Evolutionary conservation across 1,140 invertebrate genomes (phyloP).

Genomic region (Penaeus chinensis): DNA sequence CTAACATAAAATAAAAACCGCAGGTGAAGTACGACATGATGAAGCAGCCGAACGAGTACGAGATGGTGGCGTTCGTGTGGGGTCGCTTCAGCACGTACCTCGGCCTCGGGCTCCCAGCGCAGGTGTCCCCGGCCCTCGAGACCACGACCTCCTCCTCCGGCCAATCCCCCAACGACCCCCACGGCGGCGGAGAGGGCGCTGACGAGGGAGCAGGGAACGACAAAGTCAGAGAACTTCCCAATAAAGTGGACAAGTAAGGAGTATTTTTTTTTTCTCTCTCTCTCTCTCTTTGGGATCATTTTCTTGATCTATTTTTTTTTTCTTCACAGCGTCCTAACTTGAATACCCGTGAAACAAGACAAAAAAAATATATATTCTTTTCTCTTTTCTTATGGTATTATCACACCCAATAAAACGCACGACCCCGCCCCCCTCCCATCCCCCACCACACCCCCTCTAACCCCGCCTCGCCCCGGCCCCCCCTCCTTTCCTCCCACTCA

Average conservation of each 20-base stretch:
- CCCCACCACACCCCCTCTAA: neutral
- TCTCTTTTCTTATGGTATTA: too few species aligned
- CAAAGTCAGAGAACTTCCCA: constrained; percentile 40
- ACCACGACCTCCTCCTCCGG: constrained; percentile 1
- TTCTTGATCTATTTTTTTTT: neutral
- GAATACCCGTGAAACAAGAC: too few species aligned
- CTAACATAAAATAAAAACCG: neutral
- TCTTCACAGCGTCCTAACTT: neutral
- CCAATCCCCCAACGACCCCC: too few species aligned
- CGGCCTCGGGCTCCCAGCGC: constrained; percentile 38
- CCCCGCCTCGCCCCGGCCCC: too few species aligned
- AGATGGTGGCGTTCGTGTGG: constrained; percentile 66
- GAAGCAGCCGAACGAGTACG: constrained; percentile 66
- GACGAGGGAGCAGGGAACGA: neutral
- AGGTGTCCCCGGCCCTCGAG: neutral
- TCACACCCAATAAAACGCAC: neutral
- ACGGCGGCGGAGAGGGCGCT: neutral
- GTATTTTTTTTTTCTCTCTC: neutral
- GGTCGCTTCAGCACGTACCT: constrained; percentile 64
- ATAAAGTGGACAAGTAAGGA: constrained; percentile 56
- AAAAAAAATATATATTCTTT: too few species aligned
- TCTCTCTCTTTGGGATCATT: neutral
- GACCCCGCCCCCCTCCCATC: neutral
- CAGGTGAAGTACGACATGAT: constrained; percentile 65
- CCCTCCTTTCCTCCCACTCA: constrained; percentile 63